Evolutionary conservation across 2,113 vertebrate species (phyloP).

Genomic region (Alaudala cheleensis): DNA sequence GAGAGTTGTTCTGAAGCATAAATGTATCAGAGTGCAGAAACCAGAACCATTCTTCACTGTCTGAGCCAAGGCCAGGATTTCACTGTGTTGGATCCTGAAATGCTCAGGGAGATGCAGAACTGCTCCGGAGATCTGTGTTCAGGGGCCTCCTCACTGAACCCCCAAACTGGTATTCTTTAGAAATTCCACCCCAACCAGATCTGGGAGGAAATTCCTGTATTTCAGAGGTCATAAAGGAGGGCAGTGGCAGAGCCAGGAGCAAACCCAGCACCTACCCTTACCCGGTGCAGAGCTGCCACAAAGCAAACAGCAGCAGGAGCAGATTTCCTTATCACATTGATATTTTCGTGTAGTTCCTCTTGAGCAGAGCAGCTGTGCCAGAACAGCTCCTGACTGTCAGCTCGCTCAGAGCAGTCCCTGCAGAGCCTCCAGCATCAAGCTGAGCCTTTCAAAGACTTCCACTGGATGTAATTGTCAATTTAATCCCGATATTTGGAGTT

Average conservation of each 20-base stretch:
- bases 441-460: neutral
- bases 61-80: neutral
- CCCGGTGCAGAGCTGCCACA: neutral
- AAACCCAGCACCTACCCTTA: neutral
- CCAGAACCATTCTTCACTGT: neutral
- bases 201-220: neutral
- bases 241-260: neutral
- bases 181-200: neutral
- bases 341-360: neutral
- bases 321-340: neutral
- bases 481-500: neutral
- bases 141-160: neutral
- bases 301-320: neutral
- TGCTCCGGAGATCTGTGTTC: neutral
- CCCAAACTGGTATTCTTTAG: neutral
- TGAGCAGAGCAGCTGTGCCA: neutral
- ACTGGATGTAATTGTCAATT: neutral
- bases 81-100: neutral
- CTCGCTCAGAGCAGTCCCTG: neutral
- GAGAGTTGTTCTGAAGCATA: neutral
- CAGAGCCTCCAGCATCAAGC: neutral
- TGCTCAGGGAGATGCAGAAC: neutral
- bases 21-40: neutral
- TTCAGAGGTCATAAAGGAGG: neutral
- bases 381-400: neutral